Conservation (phyloP, 1,140 invertebrate genomes). For the Drosophila nebulosa region DNA sequence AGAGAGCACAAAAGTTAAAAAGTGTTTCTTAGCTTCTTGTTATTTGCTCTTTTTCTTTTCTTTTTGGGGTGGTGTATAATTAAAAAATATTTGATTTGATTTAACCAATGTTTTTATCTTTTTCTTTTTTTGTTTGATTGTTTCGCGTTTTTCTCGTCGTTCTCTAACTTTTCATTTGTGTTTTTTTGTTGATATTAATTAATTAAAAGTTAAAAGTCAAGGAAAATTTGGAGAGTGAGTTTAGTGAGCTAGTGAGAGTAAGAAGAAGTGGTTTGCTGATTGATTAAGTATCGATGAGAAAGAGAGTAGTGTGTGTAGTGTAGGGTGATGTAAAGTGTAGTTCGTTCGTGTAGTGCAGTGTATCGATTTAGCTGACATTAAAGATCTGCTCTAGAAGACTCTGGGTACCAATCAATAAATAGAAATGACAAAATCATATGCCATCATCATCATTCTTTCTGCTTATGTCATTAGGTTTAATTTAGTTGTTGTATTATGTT, state of each 20-base stretch:
- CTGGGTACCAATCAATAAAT: not conserved
- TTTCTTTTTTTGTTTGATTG: conserved; percentile 61
- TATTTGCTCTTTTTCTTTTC: not conserved
- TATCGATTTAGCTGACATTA: not conserved
- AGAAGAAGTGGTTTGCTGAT: not conserved
- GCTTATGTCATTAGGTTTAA: conserved; percentile 6
- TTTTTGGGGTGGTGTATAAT: conserved; percentile 51
- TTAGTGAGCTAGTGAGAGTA: not conserved
- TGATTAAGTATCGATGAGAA: not conserved
- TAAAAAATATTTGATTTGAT: conserved; percentile 62
- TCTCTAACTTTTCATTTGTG: not conserved
- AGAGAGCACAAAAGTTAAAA: conserved; percentile 74
- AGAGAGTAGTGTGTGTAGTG: not conserved
- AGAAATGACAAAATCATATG: not conserved
- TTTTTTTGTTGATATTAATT: not conserved
- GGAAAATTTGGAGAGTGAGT: not conserved
- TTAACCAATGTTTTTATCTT: conserved; percentile 58
- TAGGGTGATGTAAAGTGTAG: not conserved
- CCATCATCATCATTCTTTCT: not conserved
- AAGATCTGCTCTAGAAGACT: not conserved
- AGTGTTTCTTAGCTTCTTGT: conserved; percentile 60
- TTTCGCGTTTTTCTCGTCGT: conserved; percentile 61
- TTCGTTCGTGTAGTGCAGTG: not conserved
- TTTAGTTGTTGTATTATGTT: conserved; percentile 24
- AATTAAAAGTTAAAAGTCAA: conserved; percentile 7